A percentile compares a stretch with the other conserved stretches of the same genome.
Conservation (phyloP, 2,888 invertebrate genomes). For the Mylabris sibirica region DNA sequence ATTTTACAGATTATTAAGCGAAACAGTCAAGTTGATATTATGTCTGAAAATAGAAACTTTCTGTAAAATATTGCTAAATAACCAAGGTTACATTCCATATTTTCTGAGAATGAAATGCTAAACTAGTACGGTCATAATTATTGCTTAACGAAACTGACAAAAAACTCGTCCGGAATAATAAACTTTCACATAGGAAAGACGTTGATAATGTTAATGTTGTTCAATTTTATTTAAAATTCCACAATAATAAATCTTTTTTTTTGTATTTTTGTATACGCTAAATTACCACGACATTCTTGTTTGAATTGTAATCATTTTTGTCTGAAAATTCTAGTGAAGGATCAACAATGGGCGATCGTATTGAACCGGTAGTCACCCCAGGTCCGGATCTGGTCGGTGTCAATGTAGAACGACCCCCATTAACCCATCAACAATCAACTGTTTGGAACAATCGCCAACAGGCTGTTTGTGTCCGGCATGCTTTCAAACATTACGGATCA, state of each 20-base stretch:
- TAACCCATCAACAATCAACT: slow-evolving; percentile 61
- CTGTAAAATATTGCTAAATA: slow-evolving; percentile 37
- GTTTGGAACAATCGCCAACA: slow-evolving; percentile 78
- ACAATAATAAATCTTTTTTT: not conserved
- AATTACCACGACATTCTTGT: not conserved
- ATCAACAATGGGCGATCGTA: slow-evolving; percentile 58
- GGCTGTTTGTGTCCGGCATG: slow-evolving; percentile 86
- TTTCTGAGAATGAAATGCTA: slow-evolving; percentile 36
- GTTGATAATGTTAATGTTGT: not conserved
- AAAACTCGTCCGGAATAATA: slow-evolving; percentile 1
- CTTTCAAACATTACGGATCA: slow-evolving; percentile 89
- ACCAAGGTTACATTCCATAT: slow-evolving; percentile 43
- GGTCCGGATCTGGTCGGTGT: slow-evolving; percentile 60
- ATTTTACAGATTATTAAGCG: too few relatives aligned
- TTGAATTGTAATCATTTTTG: slow-evolving; percentile 24
- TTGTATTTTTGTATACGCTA: not conserved
- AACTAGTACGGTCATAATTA: slow-evolving; percentile 11
- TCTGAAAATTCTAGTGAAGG: slow-evolving; percentile 58
- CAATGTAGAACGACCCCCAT: slow-evolving; percentile 55
- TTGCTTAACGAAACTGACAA: slow-evolving; percentile 6
- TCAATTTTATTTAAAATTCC: not conserved
- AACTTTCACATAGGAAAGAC: not conserved
- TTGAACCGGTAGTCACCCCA: slow-evolving; percentile 54
- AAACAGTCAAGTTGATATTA: too few relatives aligned
- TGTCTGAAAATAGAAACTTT: slow-evolving; percentile 31